Conservation (phyloP, 1,140 invertebrate genomes). For the Psix sp. region DNA sequence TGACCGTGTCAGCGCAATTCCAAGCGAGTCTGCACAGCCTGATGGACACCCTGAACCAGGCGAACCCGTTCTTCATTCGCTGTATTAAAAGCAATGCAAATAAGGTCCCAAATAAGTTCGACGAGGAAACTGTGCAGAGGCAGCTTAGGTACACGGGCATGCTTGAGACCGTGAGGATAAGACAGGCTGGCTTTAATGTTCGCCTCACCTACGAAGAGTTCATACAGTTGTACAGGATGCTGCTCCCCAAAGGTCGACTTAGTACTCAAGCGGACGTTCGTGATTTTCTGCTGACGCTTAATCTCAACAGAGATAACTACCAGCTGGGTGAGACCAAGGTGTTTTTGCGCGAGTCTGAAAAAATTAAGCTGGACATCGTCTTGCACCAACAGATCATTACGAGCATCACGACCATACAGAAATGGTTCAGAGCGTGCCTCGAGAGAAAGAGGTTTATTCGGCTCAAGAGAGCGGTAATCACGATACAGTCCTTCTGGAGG, state of each 20-base stretch:
- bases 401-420: constrained; percentile 92
- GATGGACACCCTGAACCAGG: constrained; percentile 95
- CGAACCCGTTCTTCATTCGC: constrained; percentile 97
- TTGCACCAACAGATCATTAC: constrained; percentile 96
- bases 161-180: constrained; percentile 96
- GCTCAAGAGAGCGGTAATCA: constrained; percentile 84
- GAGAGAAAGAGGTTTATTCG: constrained; percentile 87
- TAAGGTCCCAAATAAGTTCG: constrained; percentile 94
- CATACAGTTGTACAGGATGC: constrained; percentile 92
- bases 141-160: constrained; percentile 93
- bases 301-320: constrained; percentile 92
- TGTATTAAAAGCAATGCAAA: constrained; percentile 97
- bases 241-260: constrained; percentile 90
- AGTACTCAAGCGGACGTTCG: constrained; percentile 88
- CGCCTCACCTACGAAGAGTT: constrained; percentile 95
- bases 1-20: constrained; percentile 96
- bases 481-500: constrained; percentile 87
- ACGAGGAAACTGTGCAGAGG: constrained; percentile 95
- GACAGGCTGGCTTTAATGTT: constrained; percentile 97
- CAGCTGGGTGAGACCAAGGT: constrained; percentile 94
- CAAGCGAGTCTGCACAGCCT: constrained; percentile 92
- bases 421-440: constrained; percentile 91
- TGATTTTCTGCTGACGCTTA: constrained; percentile 86
- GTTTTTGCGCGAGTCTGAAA: constrained; percentile 95
- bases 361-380: constrained; percentile 92